Base-by-base conservation (phyloP, 2,113 vertebrate species). In the Corythaixoides concolor region DNA sequence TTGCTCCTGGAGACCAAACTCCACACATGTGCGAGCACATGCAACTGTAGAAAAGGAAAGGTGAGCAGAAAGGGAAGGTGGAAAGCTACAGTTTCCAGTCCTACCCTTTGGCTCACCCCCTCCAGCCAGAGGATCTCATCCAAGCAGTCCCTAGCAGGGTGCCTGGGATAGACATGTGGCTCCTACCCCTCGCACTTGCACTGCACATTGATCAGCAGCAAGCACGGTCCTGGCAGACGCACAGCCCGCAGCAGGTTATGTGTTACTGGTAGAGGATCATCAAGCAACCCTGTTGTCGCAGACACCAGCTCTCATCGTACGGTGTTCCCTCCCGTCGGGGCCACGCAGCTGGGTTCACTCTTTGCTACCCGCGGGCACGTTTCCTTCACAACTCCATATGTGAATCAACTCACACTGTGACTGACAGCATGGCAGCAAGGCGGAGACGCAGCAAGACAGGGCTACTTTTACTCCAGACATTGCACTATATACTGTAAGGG, bases 301-400 rank as follows among this genome's bases (percentile, higher is more conserved):
- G 60, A 73, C 0, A 2, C 53, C 37, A 45, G 66, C 75, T 77
- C 55, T 52, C 53, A 88, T 85, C 2, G 1, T 5, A 24, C 0
- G 1, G 50, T 17, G 28, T 58, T 75, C 56, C 78, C 15, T 18
- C 82, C 49, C 79, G 68, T 37, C 3, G 4, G 82, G 62, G 47
- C 52, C 9, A 20, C 1, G 0, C 0, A 3, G 58, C 75, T 37
- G 79, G 37, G 33, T 6, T 69, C 0, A 2, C 28, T n/a, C 55
- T 47, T 6, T 47, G 39, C 32, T 39, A 39, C 39, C 39, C 39
- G 39, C 11, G 39, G 41, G 41, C 41, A 12, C 12, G 69, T 85
- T 85, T 47, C 66, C 78, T 82, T 93, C 78, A 43, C 5, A 3
- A 47, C 47, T 82, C n/a, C 74, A 17, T 35, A 39, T 17, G 20